These are phyloP conservation scores for Caenorhabditis macrosperma DNA, from an alignment of 2,888 invertebrate genomes.

Conservation along the genomic window DNA sequence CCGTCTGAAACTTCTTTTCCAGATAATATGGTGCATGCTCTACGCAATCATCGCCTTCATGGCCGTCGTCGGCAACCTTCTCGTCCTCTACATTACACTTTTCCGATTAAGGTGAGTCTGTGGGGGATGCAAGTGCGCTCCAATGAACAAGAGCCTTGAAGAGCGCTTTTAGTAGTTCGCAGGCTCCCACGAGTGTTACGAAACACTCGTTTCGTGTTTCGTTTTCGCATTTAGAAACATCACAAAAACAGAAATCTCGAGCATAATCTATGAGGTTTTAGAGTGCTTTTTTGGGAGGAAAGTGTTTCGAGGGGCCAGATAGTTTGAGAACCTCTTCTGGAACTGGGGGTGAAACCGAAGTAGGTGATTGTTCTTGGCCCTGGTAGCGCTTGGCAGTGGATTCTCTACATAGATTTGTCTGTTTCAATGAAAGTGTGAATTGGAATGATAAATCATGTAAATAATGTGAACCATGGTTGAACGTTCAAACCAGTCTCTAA, in stretches of 20 bases:
- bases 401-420: no score
- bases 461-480: no score
- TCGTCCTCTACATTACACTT: conserved; percentile 73
- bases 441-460: no score
- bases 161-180: conserved; percentile 3
- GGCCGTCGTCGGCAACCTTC: conserved; percentile 72
- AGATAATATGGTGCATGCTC: conserved; percentile 70
- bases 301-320: no score
- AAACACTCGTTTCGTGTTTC: background rate
- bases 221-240: background rate
- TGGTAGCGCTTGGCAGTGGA: no score
- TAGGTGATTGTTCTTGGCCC: no score
- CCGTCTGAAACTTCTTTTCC: conserved; percentile 18
- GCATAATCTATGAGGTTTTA: conserved; percentile 29
- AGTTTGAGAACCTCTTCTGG: background rate
- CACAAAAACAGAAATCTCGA: conserved; percentile 4
- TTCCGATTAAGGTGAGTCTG: conserved; percentile 55
- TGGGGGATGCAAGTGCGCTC: background rate
- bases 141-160: background rate
- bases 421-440: no score
- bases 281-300: background rate
- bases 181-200: no score
- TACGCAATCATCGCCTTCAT: conserved; percentile 73
- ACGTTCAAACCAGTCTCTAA: no score
- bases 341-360: background rate